These are phyloP conservation scores for Acanthosoma haemorrhoidale DNA, from an alignment of 2,888 invertebrate species.

Conservation along the genomic window DNA sequence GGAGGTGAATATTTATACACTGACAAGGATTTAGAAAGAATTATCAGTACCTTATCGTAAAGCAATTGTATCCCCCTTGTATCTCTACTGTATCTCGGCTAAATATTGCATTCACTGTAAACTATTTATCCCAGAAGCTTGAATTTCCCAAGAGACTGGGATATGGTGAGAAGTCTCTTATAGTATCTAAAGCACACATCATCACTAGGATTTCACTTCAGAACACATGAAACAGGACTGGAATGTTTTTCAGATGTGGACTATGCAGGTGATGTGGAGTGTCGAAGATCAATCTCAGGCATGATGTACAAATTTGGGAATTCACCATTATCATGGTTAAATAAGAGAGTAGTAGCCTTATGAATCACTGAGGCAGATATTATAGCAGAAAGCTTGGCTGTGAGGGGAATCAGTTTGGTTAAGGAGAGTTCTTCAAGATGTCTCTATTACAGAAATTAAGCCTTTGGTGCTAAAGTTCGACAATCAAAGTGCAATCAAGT, in stretches of 20 bases:
- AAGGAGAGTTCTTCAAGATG: not conserved
- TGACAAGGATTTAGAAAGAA: not conserved
- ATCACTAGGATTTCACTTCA: conserved; percentile 24
- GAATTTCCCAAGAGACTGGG: conserved; percentile 13
- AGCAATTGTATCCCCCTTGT: not conserved
- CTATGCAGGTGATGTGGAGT: conserved; percentile 37
- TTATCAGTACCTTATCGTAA: conserved; percentile 30
- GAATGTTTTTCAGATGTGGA: conserved; percentile 40
- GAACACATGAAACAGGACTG: conserved; percentile 13
- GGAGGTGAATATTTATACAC: conserved; percentile 18
- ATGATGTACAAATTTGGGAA: conserved; percentile 19
- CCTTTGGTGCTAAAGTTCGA: conserved; percentile 5
- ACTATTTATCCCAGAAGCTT: conserved; percentile 25
- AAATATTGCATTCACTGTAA: conserved; percentile 36
- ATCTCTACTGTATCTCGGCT: conserved; percentile 28
- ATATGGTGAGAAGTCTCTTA: conserved; percentile 31
- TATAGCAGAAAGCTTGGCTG: not conserved
- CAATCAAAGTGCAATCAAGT: conserved; percentile 10
- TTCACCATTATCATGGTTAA: conserved; percentile 18
- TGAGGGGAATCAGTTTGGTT: conserved; percentile 26
- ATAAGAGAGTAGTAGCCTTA: conserved; percentile 23
- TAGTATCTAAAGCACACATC: conserved; percentile 34
- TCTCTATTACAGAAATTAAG: not conserved
- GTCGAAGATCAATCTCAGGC: conserved; percentile 27
- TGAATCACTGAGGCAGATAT: conserved; percentile 26